Percentiles rank a stretch among this genome's conserved stretches.
Evolutionary conservation across 2,888 invertebrate genomes (phyloP).

Genomic region (Caenorhabditis angaria): DNA sequence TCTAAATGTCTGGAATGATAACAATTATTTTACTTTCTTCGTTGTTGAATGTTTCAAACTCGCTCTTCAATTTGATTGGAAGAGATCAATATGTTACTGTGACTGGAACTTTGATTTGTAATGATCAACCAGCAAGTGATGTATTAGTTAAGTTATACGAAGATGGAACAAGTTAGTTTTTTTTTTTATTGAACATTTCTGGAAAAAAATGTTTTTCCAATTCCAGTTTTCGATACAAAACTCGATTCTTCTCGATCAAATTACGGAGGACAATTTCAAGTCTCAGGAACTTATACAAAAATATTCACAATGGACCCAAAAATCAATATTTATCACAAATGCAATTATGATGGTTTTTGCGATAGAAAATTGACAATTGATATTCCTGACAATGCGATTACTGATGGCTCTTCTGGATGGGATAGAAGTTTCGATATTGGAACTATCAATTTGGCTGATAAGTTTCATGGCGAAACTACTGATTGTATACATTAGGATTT

Average conservation of each 20-base stretch:
- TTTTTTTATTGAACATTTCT: no score
- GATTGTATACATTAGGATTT: conserved; percentile 57
- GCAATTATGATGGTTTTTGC: conserved; percentile 56
- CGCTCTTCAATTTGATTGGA: conserved; percentile 25
- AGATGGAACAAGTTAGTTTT: no score
- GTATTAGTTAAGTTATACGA: no score
- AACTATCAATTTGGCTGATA: conserved; percentile 55
- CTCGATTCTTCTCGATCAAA: conserved; percentile 41
- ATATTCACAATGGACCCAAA: conserved; percentile 53
- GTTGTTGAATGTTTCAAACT: neutral
- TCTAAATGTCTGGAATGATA: neutral
- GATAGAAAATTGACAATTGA: conserved; percentile 58
- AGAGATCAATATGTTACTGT: conserved; percentile 52
- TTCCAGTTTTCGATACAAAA: conserved; percentile 47
- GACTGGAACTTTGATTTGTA: no score
- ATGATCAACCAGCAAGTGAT: no score
- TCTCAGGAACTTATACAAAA: conserved; percentile 53
- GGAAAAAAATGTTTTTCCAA: no score
- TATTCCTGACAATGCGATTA: conserved; percentile 54
- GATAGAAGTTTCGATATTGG: conserved; percentile 53
- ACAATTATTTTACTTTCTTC: neutral
- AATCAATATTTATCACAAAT: conserved; percentile 58
- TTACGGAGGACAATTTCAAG: conserved; percentile 47
- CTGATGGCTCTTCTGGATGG: conserved; percentile 44
- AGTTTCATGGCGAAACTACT: conserved; percentile 54